phyloP scores from a whole-genome alignment of 2,888 invertebrate genomes.

The Sturmia bella region DNA sequence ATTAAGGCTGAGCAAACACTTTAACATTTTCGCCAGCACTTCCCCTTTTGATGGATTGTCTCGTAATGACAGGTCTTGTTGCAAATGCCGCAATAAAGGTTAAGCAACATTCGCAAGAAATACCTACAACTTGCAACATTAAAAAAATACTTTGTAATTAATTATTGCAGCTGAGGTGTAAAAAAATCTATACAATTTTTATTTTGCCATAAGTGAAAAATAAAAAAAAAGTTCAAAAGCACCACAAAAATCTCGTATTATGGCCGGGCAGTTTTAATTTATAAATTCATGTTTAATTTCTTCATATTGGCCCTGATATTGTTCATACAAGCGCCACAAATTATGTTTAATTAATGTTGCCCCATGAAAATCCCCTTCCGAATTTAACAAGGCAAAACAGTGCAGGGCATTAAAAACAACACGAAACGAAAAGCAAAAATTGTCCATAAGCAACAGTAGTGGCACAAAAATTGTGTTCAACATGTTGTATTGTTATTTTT shows the following conservation, averaged over 20 bases:
- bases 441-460: conserved; percentile 44
- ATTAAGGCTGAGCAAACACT: not conserved
- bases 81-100: not conserved
- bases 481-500: conserved; percentile 41
- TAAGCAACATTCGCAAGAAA: not conserved
- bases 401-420: too few species aligned
- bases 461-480: conserved; percentile 45
- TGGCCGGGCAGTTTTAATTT: conserved; percentile 35
- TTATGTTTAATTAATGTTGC: conserved; percentile 68
- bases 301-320: conserved; percentile 48
- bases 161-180: conserved; percentile 55
- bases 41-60: conserved; percentile 6
- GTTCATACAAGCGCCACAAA: conserved; percentile 67
- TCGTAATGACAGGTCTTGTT: conserved; percentile 4
- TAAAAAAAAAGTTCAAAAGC: conserved; percentile 17
- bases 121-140: not conserved
- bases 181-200: conserved; percentile 52
- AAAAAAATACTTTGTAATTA: conserved; percentile 43
- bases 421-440: not conserved
- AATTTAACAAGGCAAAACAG: not conserved
- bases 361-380: conserved; percentile 34
- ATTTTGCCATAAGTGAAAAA: conserved; percentile 37
- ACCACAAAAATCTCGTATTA: not conserved
- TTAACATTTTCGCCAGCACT: not conserved
- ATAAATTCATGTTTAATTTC: conserved; percentile 64